Evolutionary conservation across 2,888 invertebrate species (phyloP).

Genomic region (Neelides folsomi): DNA sequence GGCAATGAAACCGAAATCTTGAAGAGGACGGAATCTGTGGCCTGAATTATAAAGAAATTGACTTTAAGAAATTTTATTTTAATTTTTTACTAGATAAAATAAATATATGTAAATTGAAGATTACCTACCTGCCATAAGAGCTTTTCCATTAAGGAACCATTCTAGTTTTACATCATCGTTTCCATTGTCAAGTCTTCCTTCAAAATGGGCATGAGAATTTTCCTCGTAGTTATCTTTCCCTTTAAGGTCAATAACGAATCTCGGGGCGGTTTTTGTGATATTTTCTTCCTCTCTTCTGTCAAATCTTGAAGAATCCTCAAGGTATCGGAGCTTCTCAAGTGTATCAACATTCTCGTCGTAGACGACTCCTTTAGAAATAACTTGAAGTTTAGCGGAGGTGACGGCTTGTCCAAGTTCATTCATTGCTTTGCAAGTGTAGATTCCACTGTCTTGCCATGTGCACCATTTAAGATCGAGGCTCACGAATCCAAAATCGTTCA

Average conservation of each 20-base stretch:
- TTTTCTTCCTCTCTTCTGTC: conserved; percentile 67
- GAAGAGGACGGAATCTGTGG: conserved; percentile 85
- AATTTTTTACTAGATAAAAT: background rate
- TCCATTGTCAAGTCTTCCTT: conserved; percentile 82
- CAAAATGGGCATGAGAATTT: conserved; percentile 70
- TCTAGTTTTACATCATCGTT: conserved; percentile 78
- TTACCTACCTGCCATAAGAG: background rate
- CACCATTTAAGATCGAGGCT: conserved; percentile 78
- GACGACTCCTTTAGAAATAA: background rate
- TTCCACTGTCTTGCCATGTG: conserved; percentile 80
- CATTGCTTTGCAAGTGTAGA: conserved; percentile 85
- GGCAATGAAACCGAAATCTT: conserved; percentile 93
- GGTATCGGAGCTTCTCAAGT: conserved; percentile 67
- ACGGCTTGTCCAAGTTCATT: conserved; percentile 90
- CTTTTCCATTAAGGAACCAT: conserved; percentile 49
- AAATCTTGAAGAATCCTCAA: conserved; percentile 69
- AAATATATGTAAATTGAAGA: background rate
- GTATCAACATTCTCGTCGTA: conserved; percentile 84
- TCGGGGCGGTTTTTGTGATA: conserved; percentile 63
- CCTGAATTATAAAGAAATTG: conserved; percentile 36
- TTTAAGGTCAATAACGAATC: conserved; percentile 70
- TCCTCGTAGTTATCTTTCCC: conserved; percentile 74
- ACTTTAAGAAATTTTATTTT: background rate
- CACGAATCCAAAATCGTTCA: conserved; percentile 86
- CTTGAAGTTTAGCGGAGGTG: conserved; percentile 54